Percentiles rank a stretch among this genome's conserved stretches.
These are phyloP conservation scores for Marmota monax DNA, from an alignment of 2,113 vertebrate genomes.

Conservation along the genomic window DNA sequence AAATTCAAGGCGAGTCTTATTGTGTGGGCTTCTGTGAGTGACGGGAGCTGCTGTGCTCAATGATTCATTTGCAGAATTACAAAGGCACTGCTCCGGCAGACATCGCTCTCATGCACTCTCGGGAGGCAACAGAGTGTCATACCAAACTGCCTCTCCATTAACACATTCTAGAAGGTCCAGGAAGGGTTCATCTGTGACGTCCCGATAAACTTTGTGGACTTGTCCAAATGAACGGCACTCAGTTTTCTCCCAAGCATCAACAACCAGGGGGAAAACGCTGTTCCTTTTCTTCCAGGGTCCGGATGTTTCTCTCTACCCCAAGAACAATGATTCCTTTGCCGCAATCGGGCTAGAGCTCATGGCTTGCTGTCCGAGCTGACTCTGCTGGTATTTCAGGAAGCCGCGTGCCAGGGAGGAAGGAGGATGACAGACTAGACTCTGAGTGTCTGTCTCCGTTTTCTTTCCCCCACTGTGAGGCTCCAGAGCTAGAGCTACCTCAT, in stretches of 20 bases:
- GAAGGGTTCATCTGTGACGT: accelerated
- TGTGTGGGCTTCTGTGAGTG: not conserved
- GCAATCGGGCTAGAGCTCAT: accelerated
- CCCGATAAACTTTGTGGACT: too few species aligned
- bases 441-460: not conserved
- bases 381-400: not conserved
- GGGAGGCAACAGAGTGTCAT: not conserved
- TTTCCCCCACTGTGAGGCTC: not conserved
- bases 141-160: accelerated
- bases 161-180: not conserved
- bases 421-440: too few species aligned
- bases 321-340: not conserved
- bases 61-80: not conserved
- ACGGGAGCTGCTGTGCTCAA: not conserved
- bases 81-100: not conserved
- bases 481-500: not conserved
- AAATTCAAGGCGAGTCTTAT: not conserved
- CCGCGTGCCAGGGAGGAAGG: not conserved
- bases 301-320: not conserved
- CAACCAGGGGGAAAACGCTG: not conserved
- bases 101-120: not conserved
- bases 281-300: not conserved
- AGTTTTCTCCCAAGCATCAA: accelerated
- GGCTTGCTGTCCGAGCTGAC: too few species aligned
- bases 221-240: accelerated